A percentile compares a stretch with the other conserved stretches of the same genome.
Evolutionary conservation across 2,797 vertebrate genomes (phyloP).

Genomic region (Melanotaenia trifasciata): DNA sequence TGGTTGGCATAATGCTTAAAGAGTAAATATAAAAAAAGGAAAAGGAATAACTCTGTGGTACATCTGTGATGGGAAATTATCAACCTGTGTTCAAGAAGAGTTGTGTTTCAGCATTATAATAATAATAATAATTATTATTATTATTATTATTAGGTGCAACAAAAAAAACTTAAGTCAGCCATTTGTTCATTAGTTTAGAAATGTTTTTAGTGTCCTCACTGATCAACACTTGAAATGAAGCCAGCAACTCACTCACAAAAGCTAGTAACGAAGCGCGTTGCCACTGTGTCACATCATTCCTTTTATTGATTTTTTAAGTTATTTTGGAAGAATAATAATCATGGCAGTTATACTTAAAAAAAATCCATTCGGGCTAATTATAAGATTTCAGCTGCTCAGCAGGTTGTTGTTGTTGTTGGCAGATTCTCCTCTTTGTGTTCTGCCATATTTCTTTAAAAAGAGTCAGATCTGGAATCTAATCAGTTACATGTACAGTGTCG

Average conservation of each 20-base stretch:
- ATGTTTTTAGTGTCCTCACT: neutral
- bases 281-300: no score
- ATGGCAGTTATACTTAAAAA: neutral
- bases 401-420: neutral
- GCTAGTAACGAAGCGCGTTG: no score
- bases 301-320: no score
- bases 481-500: neutral
- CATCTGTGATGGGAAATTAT: neutral
- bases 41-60: conserved; percentile 3
- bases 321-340: neutral
- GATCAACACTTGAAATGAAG: neutral
- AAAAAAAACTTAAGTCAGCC: neutral
- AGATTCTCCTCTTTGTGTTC: neutral
- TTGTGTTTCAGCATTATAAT: neutral
- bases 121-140: no score
- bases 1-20: conserved; percentile 10
- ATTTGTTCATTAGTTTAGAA: neutral
- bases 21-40: conserved; percentile 13
- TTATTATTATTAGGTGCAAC: neutral
- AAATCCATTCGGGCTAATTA: neutral
- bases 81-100: neutral
- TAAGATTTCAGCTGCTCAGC: neutral
- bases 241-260: no score
- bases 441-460: neutral
- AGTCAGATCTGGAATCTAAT: neutral